Conservation (phyloP, 1,140 invertebrate genomes). For the Phymorhynchus buccinoides region DNA sequence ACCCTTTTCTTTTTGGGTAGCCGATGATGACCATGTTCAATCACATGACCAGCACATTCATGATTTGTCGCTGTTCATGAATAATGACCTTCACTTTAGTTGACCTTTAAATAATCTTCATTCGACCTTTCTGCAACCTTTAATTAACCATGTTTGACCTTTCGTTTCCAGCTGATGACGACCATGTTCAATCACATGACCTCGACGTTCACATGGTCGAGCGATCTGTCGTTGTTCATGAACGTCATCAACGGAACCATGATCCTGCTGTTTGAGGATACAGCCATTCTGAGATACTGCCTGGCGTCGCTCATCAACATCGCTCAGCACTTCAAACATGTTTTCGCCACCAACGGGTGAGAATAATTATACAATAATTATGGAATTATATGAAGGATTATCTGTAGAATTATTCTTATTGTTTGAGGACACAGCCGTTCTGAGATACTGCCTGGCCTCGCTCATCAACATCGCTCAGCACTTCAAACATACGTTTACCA, state of each 20-base stretch:
- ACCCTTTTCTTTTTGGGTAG: conserved; percentile 73
- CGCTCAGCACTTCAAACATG: conserved; percentile 98
- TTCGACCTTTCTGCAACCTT: too few relatives aligned
- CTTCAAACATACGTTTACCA: conserved; percentile 99
- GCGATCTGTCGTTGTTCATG: conserved; percentile 96
- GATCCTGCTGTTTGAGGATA: conserved; percentile 97
- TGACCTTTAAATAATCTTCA: too few relatives aligned
- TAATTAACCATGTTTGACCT: too few relatives aligned
- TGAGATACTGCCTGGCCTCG: conserved; percentile 95
- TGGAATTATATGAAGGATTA: too few relatives aligned
- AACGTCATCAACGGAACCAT: conserved; percentile 98
- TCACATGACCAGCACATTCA: conserved; percentile 98
- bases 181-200: conserved; percentile 99
- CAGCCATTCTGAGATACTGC: conserved; percentile 94
- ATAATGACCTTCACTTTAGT: too few relatives aligned
- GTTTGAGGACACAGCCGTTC: conserved; percentile 95
- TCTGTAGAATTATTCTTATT: too few relatives aligned
- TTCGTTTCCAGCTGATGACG: conserved; percentile 84
- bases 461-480: conserved; percentile 98
- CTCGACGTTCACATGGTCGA: conserved; percentile 96
- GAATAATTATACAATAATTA: too few relatives aligned
- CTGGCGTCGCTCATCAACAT: conserved; percentile 98
- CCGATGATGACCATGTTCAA: conserved; percentile 98
- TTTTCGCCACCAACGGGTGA: conserved; percentile 97
- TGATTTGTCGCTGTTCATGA: conserved; percentile 97